phyloP scores from a whole-genome alignment of 2,888 invertebrate genomes.

The Chymomyza fuscimana region DNA sequence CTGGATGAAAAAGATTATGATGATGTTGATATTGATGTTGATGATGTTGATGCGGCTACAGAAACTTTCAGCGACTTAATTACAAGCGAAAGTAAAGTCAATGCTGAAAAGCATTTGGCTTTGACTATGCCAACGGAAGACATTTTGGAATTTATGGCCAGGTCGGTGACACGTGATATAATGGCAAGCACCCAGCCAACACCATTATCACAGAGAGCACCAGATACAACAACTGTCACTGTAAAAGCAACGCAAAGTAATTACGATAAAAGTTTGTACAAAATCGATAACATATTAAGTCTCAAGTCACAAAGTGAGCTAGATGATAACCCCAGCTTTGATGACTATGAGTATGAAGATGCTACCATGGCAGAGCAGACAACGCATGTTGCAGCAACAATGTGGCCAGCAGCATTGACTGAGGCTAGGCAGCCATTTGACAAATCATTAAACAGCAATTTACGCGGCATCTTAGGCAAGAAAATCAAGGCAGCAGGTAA shows the following conservation, averaged over 20 bases:
- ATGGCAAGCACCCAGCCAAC: constrained; percentile 17
- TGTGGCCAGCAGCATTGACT: constrained; percentile 14
- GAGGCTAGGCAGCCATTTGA: constrained; percentile 64
- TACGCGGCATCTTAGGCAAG: constrained; percentile 38
- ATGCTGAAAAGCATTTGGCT: constrained; percentile 46
- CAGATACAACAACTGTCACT: constrained; percentile 7
- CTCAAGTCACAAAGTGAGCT: constrained; percentile 49
- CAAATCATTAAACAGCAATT: constrained; percentile 78
- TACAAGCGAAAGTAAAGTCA: constrained; percentile 61
- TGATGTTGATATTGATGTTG: constrained; percentile 17
- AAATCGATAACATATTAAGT: constrained; percentile 76
- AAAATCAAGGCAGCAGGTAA: constrained; percentile 56
- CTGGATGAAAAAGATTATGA: constrained; percentile 6
- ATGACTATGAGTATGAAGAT: constrained; percentile 61
- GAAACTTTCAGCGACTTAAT: constrained; percentile 76
- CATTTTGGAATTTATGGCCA: constrained; percentile 39
- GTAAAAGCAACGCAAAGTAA: constrained; percentile 34
- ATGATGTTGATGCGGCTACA: constrained; percentile 35
- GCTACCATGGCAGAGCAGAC: constrained; percentile 15
- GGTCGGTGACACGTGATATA: constrained; percentile 24
- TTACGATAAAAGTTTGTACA: constrained; percentile 64
- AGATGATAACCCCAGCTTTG: constrained; percentile 32
- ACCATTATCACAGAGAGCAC: neutral
- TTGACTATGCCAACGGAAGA: constrained; percentile 31
- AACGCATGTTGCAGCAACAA: constrained; percentile 18